Percentiles rank a stretch among this genome's conserved stretches.
Evolutionary conservation across 2,797 vertebrate genomes (phyloP).

Genomic region (Anguilla obscura): DNA sequence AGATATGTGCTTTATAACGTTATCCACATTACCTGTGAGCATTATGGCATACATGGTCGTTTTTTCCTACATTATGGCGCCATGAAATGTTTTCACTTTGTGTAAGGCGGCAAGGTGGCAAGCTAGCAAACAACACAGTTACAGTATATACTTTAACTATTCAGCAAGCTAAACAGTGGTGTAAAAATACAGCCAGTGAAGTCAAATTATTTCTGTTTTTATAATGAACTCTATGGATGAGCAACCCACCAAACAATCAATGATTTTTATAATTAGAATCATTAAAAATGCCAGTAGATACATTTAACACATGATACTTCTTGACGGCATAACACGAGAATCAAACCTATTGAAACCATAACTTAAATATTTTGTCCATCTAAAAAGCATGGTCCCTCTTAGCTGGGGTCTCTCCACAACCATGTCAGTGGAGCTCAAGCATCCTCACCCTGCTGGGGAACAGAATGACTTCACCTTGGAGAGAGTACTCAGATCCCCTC

Average conservation of each 20-base stretch:
- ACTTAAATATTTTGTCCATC: neutral
- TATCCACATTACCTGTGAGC: neutral
- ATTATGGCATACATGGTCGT: neutral
- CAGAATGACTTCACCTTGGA: neutral
- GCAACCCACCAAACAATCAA: too few species aligned
- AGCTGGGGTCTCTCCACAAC: neutral
- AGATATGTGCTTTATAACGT: neutral
- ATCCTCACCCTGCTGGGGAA: neutral
- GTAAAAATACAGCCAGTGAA: neutral
- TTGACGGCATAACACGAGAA: too few species aligned
- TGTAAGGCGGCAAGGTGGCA: neutral
- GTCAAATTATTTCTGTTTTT: neutral
- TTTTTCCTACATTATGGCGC: too few species aligned
- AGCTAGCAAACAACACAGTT: neutral
- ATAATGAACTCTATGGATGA: too few species aligned
- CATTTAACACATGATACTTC: neutral
- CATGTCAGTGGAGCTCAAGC: conserved; percentile 9
- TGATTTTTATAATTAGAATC: too few species aligned
- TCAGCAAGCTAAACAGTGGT: neutral
- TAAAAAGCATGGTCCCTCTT: neutral
- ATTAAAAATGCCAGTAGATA: neutral
- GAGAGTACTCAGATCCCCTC: neutral
- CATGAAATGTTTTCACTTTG: neutral
- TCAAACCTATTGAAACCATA: too few species aligned
- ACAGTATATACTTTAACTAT: neutral